Evolutionary conservation across 2,888 invertebrate species (phyloP).

Genomic region (Teleiodes luculella): DNA sequence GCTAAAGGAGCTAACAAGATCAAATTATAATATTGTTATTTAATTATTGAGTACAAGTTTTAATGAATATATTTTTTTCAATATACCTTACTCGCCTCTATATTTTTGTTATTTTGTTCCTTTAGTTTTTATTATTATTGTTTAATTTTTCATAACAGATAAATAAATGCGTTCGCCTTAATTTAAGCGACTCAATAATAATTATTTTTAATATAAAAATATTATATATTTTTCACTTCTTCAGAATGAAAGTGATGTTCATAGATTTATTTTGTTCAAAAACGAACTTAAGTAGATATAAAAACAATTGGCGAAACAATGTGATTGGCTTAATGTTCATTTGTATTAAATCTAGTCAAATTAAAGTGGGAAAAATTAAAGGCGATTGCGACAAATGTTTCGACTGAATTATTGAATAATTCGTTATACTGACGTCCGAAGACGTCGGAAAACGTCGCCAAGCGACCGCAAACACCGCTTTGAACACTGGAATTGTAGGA

Average conservation of each 20-base stretch:
- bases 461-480: conserved; percentile 69
- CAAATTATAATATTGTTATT: conserved; percentile 78
- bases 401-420: conserved; percentile 68
- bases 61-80: conserved; percentile 70
- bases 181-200: conserved; percentile 54
- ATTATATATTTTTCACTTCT: conserved; percentile 65
- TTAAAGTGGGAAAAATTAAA: conserved; percentile 53
- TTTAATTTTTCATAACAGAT: conserved; percentile 65
- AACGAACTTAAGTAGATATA: conserved; percentile 21
- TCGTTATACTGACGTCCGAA: conserved; percentile 65
- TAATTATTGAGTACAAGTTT: conserved; percentile 78
- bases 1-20: conserved; percentile 68
- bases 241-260: conserved; percentile 61
- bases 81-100: conserved; percentile 72
- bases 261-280: conserved; percentile 34
- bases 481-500: conserved; percentile 73
- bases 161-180: conserved; percentile 48
- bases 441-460: conserved; percentile 62
- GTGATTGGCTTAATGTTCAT: conserved; percentile 60
- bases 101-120: conserved; percentile 77
- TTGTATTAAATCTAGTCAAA: conserved; percentile 76
- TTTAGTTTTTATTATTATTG: conserved; percentile 76
- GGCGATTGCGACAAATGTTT: conserved; percentile 57
- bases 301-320: conserved; percentile 53
- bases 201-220: conserved; percentile 53